Evolutionary conservation across 2,113 vertebrate species (phyloP).

Genomic region (Trachemys scripta): DNA sequence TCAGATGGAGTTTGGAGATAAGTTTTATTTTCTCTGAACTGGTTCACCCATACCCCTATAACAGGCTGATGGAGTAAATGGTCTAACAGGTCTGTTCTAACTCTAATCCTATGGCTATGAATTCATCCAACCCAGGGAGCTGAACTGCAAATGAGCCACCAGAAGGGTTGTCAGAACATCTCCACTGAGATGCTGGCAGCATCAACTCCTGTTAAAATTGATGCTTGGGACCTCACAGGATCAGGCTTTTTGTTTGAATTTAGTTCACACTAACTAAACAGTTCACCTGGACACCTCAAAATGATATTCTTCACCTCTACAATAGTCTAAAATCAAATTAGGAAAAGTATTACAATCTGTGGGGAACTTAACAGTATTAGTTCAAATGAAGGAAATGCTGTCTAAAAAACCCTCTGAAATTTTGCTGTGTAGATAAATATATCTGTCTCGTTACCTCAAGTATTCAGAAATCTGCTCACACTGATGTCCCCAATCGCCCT

Average conservation of each 20-base stretch:
- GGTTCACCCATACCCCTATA: not conserved
- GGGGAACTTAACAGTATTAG: not conserved
- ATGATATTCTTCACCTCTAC: not conserved
- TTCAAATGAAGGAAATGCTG: not conserved
- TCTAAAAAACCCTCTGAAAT: not conserved
- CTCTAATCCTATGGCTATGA: not conserved
- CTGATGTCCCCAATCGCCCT: not conserved
- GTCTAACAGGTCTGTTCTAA: not conserved
- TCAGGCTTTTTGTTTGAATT: not conserved
- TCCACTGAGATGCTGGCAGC: not conserved
- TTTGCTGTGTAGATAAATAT: not conserved
- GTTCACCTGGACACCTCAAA: not conserved
- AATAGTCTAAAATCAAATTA: not conserved
- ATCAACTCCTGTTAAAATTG: not conserved
- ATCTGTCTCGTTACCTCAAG: not conserved
- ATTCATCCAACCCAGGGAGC: not conserved
- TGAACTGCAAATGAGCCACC: not conserved
- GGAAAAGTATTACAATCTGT: not conserved
- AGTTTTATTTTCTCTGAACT: conserved; percentile 9
- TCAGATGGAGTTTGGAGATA: not conserved
- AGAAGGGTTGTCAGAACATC: not conserved
- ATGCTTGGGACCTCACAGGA: not conserved
- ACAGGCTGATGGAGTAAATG: not conserved
- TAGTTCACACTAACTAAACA: not conserved
- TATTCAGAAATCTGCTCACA: not conserved